Evolutionary conservation across 2,888 invertebrate genomes (phyloP), one percentile per base, ranked within the genome.

Genomic region (Xestoiulus laeticollis): DNA sequence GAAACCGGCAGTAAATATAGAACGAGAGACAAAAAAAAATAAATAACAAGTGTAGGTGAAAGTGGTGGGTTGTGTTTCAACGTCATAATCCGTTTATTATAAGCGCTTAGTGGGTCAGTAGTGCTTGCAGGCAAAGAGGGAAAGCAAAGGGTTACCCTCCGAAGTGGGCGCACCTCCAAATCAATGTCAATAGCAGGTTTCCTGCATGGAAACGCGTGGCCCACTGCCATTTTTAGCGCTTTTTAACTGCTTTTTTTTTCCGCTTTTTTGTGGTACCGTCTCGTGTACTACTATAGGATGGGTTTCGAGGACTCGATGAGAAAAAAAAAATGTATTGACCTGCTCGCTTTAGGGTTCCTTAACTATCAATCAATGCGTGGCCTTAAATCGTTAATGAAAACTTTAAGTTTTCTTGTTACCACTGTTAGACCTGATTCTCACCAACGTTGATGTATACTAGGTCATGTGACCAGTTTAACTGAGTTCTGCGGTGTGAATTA

Each of bases 81-180:
- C n/a, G 8, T 59, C 59, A 22, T 68, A 68, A 68, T 68, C 68
- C 68, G 68, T 68, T 68, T 68, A 68, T 68, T 68, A 26, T 68
- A 68, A 68, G 26, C 26, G 68, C 68, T 68, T 68, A 68, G 26
- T 68, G 68, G 68, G 68, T 68, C 68, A 68, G 26, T 68, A 12
- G 68, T 68, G 68, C 68, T n/a, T 68, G 68, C 26, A 68, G 68
- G 68, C 68, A 26, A 26, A 68, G 68, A 68, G 68, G 26, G 26
- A 68, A 68, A 68, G 68, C 26, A 68, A 68, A 68, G 68, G 68
- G 68, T 68, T 68, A 8, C 38, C n/a, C 26, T 48, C 19, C 12
- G 12, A 68, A 59, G 53, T 26, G 26, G 68, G 68, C 68, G 26
- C 26, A 68, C 68, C 26, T 26, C 68, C 26, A 10, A 68, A 68